Percentiles rank a stretch among this genome's conserved stretches.
These are phyloP conservation scores for Leistus spinibarbis DNA, from an alignment of 2,888 invertebrate species.

Conservation along the genomic window DNA sequence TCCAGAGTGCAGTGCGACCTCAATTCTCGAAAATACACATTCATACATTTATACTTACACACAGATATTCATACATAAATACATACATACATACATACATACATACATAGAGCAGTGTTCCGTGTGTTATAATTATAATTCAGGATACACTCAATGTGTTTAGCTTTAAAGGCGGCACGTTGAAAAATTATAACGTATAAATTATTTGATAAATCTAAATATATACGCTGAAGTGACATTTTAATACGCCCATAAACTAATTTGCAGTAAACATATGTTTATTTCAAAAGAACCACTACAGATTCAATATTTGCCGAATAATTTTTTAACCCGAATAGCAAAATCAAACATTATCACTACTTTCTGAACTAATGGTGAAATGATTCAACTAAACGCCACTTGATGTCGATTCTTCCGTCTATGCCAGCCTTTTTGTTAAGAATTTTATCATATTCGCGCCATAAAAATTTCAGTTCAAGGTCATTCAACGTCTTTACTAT, in stretches of 20 bases:
- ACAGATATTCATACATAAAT: background rate
- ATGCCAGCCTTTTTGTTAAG: too few species aligned
- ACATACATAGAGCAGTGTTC: slow-evolving; percentile 7
- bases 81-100: background rate
- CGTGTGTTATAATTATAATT: slow-evolving; percentile 35
- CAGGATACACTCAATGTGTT: slow-evolving; percentile 19
- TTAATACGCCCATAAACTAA: background rate
- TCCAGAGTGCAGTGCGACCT: slow-evolving; percentile 33
- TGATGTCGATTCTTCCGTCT: too few species aligned
- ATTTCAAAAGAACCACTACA: background rate
- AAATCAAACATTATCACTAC: too few species aligned
- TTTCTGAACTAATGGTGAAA: too few species aligned
- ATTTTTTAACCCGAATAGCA: background rate
- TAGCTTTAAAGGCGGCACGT: slow-evolving; percentile 1
- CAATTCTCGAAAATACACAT: slow-evolving; percentile 33
- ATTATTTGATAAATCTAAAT: slow-evolving; percentile 6
- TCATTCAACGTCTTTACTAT: too few species aligned
- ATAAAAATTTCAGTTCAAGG: too few species aligned
- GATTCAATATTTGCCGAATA: background rate
- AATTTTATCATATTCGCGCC: too few species aligned
- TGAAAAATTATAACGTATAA: slow-evolving; percentile 2
- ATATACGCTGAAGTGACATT: background rate
- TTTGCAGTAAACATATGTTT: background rate
- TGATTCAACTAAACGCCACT: too few species aligned
- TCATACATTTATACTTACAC: background rate